Conservation (phyloP, 2,797 vertebrate genomes). For the Allobates femoralis region DNA sequence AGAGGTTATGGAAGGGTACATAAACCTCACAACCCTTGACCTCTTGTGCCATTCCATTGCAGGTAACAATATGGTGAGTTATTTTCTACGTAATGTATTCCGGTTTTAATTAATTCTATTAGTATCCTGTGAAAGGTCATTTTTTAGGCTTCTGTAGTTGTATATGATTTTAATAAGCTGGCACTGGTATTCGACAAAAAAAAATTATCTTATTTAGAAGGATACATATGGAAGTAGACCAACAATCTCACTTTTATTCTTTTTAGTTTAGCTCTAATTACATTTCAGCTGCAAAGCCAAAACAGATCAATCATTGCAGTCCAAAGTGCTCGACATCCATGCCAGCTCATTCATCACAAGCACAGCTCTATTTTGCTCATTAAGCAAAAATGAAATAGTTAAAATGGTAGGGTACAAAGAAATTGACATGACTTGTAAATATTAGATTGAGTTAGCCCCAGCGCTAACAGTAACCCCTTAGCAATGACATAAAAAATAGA, state of each 20-base stretch:
- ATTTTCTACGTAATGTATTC: slow-evolving; percentile 43
- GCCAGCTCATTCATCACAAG: slow-evolving; percentile 40
- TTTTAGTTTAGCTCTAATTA: slow-evolving; percentile 42
- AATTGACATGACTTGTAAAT: not conserved
- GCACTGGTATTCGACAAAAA: slow-evolving; percentile 5
- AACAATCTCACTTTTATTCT: slow-evolving; percentile 28
- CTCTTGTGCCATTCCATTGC: slow-evolving; percentile 26
- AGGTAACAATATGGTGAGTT: slow-evolving; percentile 25
- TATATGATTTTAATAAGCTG: slow-evolving; percentile 42
- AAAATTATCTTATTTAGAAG: slow-evolving; percentile 17
- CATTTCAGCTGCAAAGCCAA: slow-evolving; percentile 32
- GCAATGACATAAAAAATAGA: too few relatives aligned
- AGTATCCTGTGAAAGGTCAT: slow-evolving; percentile 12
- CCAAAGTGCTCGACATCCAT: slow-evolving; percentile 41
- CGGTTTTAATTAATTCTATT: slow-evolving; percentile 48
- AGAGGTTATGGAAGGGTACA: slow-evolving; percentile 44
- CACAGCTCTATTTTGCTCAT: slow-evolving; percentile 44
- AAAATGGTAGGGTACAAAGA: not conserved
- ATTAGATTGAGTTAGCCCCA: too few relatives aligned
- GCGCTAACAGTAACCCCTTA: too few relatives aligned
- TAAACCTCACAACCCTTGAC: slow-evolving; percentile 52
- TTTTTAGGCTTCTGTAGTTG: not conserved
- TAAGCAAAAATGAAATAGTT: slow-evolving; percentile 50
- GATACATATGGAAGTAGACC: not conserved
- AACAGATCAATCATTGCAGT: slow-evolving; percentile 52